Evolutionary conservation across 1,140 invertebrate species (phyloP).

Genomic region (Leguminivora glycinivorella): DNA sequence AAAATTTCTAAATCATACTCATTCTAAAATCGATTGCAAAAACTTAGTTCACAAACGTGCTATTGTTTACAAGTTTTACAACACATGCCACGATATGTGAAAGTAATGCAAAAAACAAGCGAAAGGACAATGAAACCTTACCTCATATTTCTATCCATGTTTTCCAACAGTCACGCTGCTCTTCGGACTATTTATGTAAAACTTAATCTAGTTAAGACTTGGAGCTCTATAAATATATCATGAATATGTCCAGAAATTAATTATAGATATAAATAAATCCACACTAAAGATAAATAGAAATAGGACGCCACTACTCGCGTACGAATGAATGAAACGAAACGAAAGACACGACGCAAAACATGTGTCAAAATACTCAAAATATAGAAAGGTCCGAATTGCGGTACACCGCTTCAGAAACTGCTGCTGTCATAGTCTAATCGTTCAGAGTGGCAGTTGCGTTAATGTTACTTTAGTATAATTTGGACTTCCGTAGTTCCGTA

Average conservation of each 20-base stretch:
- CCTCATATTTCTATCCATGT: conserved; percentile 69
- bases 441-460: neutral
- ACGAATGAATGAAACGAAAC: conserved; percentile 23
- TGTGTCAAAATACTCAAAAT: conserved; percentile 24
- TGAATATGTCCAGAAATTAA: neutral
- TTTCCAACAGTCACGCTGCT: conserved; percentile 33
- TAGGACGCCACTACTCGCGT: conserved; percentile 13
- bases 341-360: conserved; percentile 26
- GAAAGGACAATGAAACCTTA: conserved; percentile 56
- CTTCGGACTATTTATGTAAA: neutral
- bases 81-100: conserved; percentile 31
- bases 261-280: conserved; percentile 2
- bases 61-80: conserved; percentile 21
- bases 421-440: neutral
- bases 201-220: conserved; percentile 5
- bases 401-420: no score
- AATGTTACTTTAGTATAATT: neutral
- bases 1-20: conserved; percentile 33
- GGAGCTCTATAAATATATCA: conserved; percentile 1
- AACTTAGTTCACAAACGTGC: neutral
- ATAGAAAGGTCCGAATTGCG: conserved; percentile 11
- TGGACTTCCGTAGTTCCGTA: neutral
- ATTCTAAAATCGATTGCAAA: conserved; percentile 23
- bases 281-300: conserved; percentile 22
- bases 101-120: conserved; percentile 36